Evolutionary conservation across 2,888 invertebrate species (phyloP), one percentile per base, ranked within the genome.

Genomic region (Scaptomyza polygonia): DNA sequence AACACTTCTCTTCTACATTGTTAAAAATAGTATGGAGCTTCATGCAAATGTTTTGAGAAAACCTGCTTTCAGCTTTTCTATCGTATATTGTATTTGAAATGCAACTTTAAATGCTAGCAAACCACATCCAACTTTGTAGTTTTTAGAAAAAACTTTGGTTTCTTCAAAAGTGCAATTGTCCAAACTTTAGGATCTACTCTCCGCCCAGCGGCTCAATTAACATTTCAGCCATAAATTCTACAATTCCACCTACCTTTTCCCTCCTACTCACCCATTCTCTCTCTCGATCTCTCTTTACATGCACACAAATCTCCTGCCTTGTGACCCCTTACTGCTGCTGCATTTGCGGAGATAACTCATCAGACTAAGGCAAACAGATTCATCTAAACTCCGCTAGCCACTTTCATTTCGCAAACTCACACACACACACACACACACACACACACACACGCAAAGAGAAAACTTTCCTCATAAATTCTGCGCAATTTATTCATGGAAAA

Each of bases 381-480:
- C 84, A 83, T 83, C 82, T 83, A 84, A 84, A 84, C 84, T 83
- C 78, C 71, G 82, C 84, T 79, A 79, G 82, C 82, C 82, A 83
- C 82, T 83, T 84, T 83, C 82, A 70, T 84, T 84, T 82, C 68
- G 65, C 65, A 54, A 43, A 61, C 58, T 39, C 52, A 36, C 16
- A 44, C 36, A 48, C 47, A 55, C 63, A 49, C 63, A 58, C n/a
- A 48, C 59, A 21, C 21, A 5, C 21, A 21, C 18, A 44, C 42
- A 51, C 65, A 65, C 14, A 44, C 42, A 51, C 65, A 65, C 21
- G 21, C 21, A 65, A 51, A 63, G 63, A 68, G 75, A 67, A 86
- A 85, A 85, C 84, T 85, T 85, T 85, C 51, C 78, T 77, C 84
- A 86, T 86, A 85, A 85, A 85, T 86, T 86, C 80, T 82, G 77